Base-by-base conservation (phyloP, 2,888 invertebrate genomes). In the Herminia tarsipennalis region DNA sequence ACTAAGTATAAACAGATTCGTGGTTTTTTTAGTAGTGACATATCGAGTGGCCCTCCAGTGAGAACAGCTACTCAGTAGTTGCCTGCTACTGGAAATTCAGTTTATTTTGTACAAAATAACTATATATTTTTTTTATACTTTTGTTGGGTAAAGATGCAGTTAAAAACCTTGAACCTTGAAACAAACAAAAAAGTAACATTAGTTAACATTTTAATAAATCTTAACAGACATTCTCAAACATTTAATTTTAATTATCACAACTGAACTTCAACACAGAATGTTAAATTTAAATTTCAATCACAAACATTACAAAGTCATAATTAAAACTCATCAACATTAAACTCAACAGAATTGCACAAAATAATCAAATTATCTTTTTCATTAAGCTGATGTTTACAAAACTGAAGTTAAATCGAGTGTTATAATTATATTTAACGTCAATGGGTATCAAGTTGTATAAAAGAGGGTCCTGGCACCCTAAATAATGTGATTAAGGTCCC, bases 361-460 rank as follows among this genome's bases (percentile, higher is more conserved):
- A 32, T 56, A 60, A 63, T 54, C 34, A 35, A 41, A 56, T 68
- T 67, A 71, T 65, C 65, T 61, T 45, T 72, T 71, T 71, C 70
- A 76, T 77, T 73, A 72, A 62, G 65, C 61, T 51, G 60, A 59
- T 80, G 81, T 83, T 81, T 80, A 68, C 74, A 72, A 80, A 81
- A 78, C 78, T 73, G 49, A 48, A 65, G 79, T 66, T 78, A 77
- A 86, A 86, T 83, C 75, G 83, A 66, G 75, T 66, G 83, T 74
- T 73, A 81, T 78, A 75, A 81, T 81, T 76, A 67, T 70, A 78
- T 82, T 83, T 76, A 67, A 53, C 62, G 67, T 76, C 75, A 72
- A 72, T 63, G 64, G 57, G 49, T 54, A 36, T 34, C 35, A 40
- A 46, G 22, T 20, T 36, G 33, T 32, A 21, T 28, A 30, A 39